Percentiles rank a stretch among this genome's conserved stretches.
Evolutionary conservation across 2,888 invertebrate species (phyloP).

Genomic region (Vesta saturnalis): DNA sequence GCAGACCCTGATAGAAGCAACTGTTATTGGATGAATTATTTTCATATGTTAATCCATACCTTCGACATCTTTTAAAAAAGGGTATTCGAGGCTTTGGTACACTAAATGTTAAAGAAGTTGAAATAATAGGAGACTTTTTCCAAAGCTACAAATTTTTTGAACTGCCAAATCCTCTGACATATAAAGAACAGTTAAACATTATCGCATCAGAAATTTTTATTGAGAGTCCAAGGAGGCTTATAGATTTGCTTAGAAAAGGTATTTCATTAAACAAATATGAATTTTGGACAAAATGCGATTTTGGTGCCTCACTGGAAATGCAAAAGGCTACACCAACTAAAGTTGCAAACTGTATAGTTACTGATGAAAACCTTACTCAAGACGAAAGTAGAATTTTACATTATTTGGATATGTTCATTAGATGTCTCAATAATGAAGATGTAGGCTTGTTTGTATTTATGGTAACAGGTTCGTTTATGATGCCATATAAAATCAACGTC

Average conservation of each 20-base stretch:
- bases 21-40: constrained; percentile 11
- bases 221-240: constrained; percentile 11
- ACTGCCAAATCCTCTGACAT: constrained; percentile 2
- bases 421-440: constrained; percentile 9
- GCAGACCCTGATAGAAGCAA: neutral
- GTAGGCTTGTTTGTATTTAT: constrained; percentile 12
- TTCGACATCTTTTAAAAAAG: constrained; percentile 22
- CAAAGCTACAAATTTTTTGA: constrained; percentile 12
- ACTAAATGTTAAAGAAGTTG: constrained; percentile 9
- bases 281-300: constrained; percentile 19
- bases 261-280: neutral
- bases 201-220: constrained; percentile 15
- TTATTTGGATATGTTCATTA: constrained; percentile 19
- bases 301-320: constrained; percentile 8
- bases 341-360: constrained; percentile 15
- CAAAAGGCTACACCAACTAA: constrained; percentile 15
- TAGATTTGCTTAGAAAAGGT: constrained; percentile 12
- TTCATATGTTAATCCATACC: constrained; percentile 20
- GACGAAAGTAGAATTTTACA: constrained; percentile 16
- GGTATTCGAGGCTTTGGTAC: neutral
- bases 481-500: constrained; percentile 20
- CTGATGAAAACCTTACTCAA: constrained; percentile 8
- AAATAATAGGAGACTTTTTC: constrained; percentile 12
- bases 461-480: constrained; percentile 16
- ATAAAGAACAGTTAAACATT: constrained; percentile 11